These are phyloP conservation scores for Rhynchomys soricoides DNA, from an alignment of 2,113 vertebrate species.

Conservation along the genomic window DNA sequence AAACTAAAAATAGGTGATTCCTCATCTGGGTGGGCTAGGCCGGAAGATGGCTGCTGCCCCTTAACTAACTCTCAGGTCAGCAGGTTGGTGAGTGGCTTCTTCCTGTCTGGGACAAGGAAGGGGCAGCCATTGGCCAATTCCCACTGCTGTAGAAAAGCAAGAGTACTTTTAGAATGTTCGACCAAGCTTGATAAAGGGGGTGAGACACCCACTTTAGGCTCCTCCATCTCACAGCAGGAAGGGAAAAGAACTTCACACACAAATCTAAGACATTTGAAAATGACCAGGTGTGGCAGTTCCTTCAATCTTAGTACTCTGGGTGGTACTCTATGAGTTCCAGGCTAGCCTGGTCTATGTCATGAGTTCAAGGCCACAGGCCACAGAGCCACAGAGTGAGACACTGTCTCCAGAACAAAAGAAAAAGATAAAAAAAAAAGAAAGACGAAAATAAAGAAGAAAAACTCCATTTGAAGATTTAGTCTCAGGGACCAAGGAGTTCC, in stretches of 20 bases:
- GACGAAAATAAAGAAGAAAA: not conserved
- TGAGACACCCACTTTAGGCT: not conserved
- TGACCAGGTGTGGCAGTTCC: not conserved
- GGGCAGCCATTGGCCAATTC: not conserved
- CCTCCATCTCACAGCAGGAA: not conserved
- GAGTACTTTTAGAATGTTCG: not conserved
- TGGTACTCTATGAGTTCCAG: not conserved
- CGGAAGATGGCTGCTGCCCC: not conserved
- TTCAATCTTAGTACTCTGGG: not conserved
- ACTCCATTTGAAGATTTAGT: not conserved
- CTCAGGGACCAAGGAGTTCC: not conserved
- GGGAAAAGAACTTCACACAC: not conserved
- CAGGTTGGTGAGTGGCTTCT: not conserved
- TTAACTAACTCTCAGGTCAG: not conserved
- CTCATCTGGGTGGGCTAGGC: not conserved
- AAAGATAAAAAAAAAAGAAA: not conserved
- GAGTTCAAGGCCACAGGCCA: not conserved
- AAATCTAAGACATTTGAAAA: not conserved
- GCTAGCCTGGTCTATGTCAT: not conserved
- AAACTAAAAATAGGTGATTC: slow-evolving; percentile 32
- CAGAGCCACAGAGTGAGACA: not conserved
- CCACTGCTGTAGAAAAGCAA: not conserved
- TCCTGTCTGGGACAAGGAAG: not conserved
- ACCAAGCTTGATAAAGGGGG: not conserved
- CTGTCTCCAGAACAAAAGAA: not conserved